Evolutionary conservation across 2,113 vertebrate species (phyloP).

Genomic region (Rhea pennata): DNA sequence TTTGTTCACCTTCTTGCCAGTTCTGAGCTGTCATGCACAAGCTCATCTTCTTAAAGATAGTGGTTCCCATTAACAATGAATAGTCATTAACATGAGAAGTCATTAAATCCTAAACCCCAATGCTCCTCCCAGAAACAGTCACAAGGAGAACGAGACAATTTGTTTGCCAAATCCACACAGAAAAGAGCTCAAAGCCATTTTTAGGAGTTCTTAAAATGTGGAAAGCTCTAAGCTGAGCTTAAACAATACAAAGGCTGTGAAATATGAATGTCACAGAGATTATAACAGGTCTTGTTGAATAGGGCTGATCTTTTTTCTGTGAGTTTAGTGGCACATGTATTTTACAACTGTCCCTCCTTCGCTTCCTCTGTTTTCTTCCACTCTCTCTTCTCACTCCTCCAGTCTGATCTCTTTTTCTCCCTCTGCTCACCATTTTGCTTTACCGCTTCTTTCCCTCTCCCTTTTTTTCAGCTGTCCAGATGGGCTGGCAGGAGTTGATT

Average conservation of each 20-base stretch:
- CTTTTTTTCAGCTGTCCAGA: background rate
- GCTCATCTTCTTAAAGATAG: slow-evolving; percentile 46
- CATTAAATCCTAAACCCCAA: slow-evolving; percentile 19
- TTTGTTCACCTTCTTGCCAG: slow-evolving; percentile 45
- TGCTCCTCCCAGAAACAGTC: slow-evolving; percentile 29
- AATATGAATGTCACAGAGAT: background rate
- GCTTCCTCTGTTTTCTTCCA: background rate
- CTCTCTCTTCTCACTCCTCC: background rate
- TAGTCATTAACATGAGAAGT: background rate
- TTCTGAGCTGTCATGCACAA: slow-evolving; percentile 52
- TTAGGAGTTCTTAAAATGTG: background rate
- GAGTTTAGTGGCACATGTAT: background rate
- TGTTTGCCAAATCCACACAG: background rate
- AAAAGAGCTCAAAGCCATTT: background rate
- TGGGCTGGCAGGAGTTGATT: background rate
- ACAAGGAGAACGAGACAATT: background rate
- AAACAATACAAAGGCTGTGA: background rate
- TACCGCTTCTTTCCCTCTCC: background rate
- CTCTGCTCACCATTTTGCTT: background rate
- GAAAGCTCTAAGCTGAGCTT: background rate
- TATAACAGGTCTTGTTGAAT: background rate
- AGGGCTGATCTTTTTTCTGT: background rate
- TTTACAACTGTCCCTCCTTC: background rate
- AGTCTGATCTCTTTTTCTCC: background rate
- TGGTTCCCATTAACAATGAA: slow-evolving; percentile 26